These are phyloP conservation scores for Hoplostethus mediterraneus DNA, from an alignment of 2,797 vertebrate species.

Conservation along the genomic window DNA sequence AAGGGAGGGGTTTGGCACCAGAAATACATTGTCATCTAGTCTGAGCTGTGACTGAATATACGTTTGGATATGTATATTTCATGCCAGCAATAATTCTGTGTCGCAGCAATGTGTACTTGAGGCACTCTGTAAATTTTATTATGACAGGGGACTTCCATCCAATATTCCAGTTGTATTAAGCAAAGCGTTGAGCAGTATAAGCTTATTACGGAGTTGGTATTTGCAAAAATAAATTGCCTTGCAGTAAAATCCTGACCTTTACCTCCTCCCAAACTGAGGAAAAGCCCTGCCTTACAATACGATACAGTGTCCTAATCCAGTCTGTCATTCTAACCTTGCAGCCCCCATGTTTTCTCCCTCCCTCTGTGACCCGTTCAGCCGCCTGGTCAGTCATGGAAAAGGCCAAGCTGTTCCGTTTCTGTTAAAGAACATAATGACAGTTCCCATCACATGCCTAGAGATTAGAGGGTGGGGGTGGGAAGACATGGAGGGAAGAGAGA, in stretches of 20 bases:
- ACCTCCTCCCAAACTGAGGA: conserved; percentile 55
- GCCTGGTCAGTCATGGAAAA: background rate
- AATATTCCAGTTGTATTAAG: conserved; percentile 28
- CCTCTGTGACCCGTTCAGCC: background rate
- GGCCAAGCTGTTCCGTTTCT: background rate
- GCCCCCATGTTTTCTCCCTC: background rate
- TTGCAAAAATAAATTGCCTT: conserved; percentile 60
- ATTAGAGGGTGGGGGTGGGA: background rate
- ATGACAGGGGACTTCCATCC: conserved; percentile 7
- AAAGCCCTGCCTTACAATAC: conserved; percentile 27
- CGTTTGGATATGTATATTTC: conserved; percentile 23
- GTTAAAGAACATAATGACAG: background rate
- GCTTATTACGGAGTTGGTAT: conserved; percentile 56
- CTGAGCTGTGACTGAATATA: conserved; percentile 2
- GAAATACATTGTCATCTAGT: background rate
- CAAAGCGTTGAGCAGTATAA: conserved; percentile 23
- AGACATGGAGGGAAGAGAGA: conserved; percentile 3
- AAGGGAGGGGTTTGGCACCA: conserved; percentile 14
- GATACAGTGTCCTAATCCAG: conserved; percentile 29
- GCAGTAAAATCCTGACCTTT: conserved; percentile 61
- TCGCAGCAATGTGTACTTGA: conserved; percentile 23
- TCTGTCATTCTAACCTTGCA: conserved; percentile 16
- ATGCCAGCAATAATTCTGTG: conserved; percentile 25
- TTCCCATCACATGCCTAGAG: background rate
- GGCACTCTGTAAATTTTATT: conserved; percentile 44